Evolutionary conservation across 2,797 vertebrate species (phyloP), one percentile per base, ranked within the genome.

Genomic region (Pseudochirops corinnae): DNA sequence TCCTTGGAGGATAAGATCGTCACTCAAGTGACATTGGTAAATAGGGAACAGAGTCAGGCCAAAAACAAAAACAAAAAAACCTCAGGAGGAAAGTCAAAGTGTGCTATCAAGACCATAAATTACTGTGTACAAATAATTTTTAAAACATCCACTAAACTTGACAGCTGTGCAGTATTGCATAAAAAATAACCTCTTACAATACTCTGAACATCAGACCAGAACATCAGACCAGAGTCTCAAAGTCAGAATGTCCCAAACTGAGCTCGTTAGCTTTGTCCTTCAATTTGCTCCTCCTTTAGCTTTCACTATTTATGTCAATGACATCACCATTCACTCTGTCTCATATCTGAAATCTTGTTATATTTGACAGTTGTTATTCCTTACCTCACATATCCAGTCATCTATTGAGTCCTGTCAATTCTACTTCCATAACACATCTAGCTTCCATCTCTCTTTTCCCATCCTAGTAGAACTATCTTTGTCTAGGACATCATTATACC

Each of bases 301-400:
- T 39, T 87, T 87, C 74, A 46, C 74, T 87, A 87, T 87, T 87
- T 46, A 87, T 87, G 74, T 87, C 74, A 87, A 87, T 87, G 74
- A 87, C 24, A 50, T 87, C 74, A 46, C 74, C 39, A 82, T 82
- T 82, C 62, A 87, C 74, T 50, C 39, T 87, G 39, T 87, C 39
- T 39, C 24, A 46, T 87, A 46, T 87, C 24, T 87, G 74, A 87
- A 87, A 87, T 26, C 39, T 87, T 87, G 9, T 50, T 87, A 26
- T 87, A 50, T 87, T 82, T 10, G 74, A 18, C 39, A 87, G 50
- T 87, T 87, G 9, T 87, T 87, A 46, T 87, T 1, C 39, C 39
- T 87, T 50, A 87, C 39, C 39, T 87, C 39, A 87, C 24, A 26
- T 28, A 82, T 39, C 67, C n/a, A 82, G 18, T 39, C n/a, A 46